Evolutionary conservation across 2,888 invertebrate genomes (phyloP), one percentile per base, ranked within the genome.

Genomic region (Ochropacha duplaris): DNA sequence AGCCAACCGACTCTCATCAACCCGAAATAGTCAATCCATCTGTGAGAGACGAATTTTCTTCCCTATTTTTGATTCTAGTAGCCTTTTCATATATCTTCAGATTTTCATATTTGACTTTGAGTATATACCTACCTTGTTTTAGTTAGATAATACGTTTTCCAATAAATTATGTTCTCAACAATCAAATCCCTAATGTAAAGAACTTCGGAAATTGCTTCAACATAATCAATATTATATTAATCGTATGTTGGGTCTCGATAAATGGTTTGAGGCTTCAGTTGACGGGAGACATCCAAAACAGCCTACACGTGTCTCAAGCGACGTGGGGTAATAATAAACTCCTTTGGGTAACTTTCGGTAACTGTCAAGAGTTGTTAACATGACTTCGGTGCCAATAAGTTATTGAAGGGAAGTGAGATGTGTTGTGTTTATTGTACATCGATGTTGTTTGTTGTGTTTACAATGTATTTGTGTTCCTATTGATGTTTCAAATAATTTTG

Each of bases 281-380:
- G 44, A 44, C 44, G 44, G 44, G 44, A 44, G 9, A 44, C 19
- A 44, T 44, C 44, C 44, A 44, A 19, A 44, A 44, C 39, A 44
- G n/a, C 39, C 39, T 44, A 44, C 19, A 19, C 44, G 16, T 44
- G 44, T 44, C 44, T 44, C 44, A 44, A 44, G 44, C 19, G 44
- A 44, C 44, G 44, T 19, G 44, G 44, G 44, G 44, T 44, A 44
- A 44, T 44, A 44, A 44, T 44, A 44, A 44, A 44, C 19, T 19
- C 44, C 44, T 44, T 44, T 19, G 19, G 44, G 44, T 4, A 44
- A 26, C 22, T 50, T 22, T 24, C 12, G 22, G n/a, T 4, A 24
- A 50, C 26, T 50, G 26, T 50, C 50, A 50, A 26, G 50, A 50
- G 26, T 50, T 22, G 50, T 50, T 50, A 50, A 22, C 50, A 50